Percentiles rank a stretch among this genome's conserved stretches.
Evolutionary conservation across 2,797 vertebrate species (phyloP).

Genomic region (Orientallactaga sibirica): DNA sequence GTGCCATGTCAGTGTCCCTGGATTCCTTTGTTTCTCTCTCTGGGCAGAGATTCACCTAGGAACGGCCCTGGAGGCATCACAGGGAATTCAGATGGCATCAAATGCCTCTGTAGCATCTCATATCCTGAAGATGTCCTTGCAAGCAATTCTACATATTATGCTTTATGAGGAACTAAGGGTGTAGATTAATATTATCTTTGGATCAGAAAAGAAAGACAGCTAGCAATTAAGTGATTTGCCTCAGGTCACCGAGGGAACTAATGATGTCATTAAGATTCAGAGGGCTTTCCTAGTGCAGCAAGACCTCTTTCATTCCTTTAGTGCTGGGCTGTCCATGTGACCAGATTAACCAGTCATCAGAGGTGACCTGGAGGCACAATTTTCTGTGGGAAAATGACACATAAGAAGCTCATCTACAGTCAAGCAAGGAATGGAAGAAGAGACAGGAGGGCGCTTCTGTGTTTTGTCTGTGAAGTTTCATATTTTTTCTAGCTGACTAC

Average conservation of each 20-base stretch:
- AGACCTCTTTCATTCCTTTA: slow-evolving; percentile 31
- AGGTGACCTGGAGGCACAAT: slow-evolving; percentile 44
- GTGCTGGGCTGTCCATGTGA: slow-evolving; percentile 17
- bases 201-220: slow-evolving; percentile 67
- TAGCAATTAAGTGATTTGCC: slow-evolving; percentile 67
- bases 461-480: slow-evolving; percentile 18
- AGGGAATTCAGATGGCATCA: background rate
- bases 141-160: slow-evolving; percentile 48
- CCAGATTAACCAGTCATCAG: slow-evolving; percentile 46
- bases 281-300: slow-evolving; percentile 5
- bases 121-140: slow-evolving; percentile 58
- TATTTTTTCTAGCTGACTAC: background rate
- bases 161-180: slow-evolving; percentile 27
- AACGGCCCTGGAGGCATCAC: background rate
- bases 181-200: slow-evolving; percentile 68
- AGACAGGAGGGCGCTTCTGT: background rate
- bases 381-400: slow-evolving; percentile 9
- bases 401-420: background rate
- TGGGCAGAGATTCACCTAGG: background rate
- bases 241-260: slow-evolving; percentile 59
- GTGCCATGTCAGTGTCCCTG: background rate
- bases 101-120: slow-evolving; percentile 44
- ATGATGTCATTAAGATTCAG: slow-evolving; percentile 51
- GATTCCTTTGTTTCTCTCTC: background rate
- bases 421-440: background rate